These are phyloP conservation scores for Pseudorectes ferrugineus DNA, from an alignment of 2,113 vertebrate species.

Conservation along the genomic window DNA sequence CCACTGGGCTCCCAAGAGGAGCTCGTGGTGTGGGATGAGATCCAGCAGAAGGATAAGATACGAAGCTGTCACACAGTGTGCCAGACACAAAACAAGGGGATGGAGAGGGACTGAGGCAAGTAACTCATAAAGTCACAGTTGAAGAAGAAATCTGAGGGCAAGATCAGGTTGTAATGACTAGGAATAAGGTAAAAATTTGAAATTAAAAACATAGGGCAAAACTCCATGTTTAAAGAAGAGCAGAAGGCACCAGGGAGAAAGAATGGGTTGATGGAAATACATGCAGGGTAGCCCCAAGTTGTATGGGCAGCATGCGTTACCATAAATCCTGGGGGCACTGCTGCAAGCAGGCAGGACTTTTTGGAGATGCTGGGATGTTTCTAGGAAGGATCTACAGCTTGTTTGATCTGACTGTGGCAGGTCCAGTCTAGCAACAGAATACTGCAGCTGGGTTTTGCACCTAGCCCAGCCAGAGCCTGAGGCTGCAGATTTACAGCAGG, in stretches of 20 bases:
- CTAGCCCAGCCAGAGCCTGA: background rate
- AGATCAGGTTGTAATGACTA: background rate
- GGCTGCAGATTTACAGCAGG: background rate
- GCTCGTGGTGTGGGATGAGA: fast-evolving
- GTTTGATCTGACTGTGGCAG: background rate
- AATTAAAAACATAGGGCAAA: background rate
- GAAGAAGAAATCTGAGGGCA: background rate
- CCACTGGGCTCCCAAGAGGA: fast-evolving
- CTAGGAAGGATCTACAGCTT: background rate
- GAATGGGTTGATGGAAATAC: background rate
- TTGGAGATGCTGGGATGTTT: background rate
- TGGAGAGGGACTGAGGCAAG: background rate
- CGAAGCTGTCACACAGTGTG: background rate
- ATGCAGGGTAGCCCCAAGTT: background rate
- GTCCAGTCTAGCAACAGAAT: background rate
- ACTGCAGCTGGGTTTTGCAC: background rate
- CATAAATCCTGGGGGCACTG: background rate
- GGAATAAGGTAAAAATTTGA: background rate
- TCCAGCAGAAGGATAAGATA: background rate
- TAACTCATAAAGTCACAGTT: background rate
- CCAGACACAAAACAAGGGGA: background rate
- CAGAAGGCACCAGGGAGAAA: background rate
- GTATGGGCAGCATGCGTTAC: fast-evolving
- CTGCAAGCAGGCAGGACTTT: background rate
- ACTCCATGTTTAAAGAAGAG: background rate